phyloP scores from a whole-genome alignment of 2,797 vertebrate genomes.

The Smutsia temminckii region DNA sequence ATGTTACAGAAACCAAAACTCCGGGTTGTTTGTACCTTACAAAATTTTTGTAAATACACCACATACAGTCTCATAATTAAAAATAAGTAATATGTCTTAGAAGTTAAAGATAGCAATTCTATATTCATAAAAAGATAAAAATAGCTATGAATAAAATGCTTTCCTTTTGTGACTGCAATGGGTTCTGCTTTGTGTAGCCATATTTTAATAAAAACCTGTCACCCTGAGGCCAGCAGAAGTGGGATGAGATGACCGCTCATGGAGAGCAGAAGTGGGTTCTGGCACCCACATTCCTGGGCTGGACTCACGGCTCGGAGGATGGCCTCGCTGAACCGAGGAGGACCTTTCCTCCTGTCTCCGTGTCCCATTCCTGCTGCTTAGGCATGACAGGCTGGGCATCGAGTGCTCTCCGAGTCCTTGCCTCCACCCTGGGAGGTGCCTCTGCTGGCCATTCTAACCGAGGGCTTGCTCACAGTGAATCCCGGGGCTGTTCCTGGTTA shows the following conservation, averaged over 20 bases:
- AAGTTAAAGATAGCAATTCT: not conserved
- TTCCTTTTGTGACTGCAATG: not conserved
- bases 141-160: not conserved
- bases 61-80: not conserved
- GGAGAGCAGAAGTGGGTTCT: not conserved
- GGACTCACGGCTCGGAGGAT: not conserved
- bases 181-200: not conserved
- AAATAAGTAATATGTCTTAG: not conserved
- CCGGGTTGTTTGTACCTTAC: not conserved
- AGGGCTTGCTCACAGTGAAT: not conserved
- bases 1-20: not conserved
- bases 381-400: not conserved
- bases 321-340: not conserved
- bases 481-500: not conserved
- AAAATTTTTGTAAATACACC: not conserved
- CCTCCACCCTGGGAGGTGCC: not conserved
- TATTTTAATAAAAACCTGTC: not conserved
- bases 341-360: rapidly evolving
- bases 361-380: not conserved
- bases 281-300: not conserved
- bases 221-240: not conserved
- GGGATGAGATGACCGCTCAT: not conserved
- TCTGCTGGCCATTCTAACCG: not conserved
- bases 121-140: no score
- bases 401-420: not conserved